Conservation (phyloP, 1,140 invertebrate genomes). For the Micrasema minimum region DNA sequence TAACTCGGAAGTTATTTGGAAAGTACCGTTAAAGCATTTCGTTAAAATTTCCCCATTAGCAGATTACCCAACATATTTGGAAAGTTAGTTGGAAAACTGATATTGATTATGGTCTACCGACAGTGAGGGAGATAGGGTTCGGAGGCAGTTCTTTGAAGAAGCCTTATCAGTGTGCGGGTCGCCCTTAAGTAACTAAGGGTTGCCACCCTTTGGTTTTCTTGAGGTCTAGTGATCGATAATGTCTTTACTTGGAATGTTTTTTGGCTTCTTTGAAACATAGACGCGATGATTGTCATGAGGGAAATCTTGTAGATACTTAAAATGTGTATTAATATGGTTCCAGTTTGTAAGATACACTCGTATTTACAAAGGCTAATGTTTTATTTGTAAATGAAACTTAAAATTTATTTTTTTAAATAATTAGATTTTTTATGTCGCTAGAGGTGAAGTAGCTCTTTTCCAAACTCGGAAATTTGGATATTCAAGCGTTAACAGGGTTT, state of each 20-base stretch:
- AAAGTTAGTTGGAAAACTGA: conserved; percentile 17
- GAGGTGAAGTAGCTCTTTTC: no score
- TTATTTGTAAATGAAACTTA: no score
- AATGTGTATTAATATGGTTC: neutral
- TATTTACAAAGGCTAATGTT: no score
- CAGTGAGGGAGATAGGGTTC: conserved; percentile 5
- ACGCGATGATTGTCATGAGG: neutral
- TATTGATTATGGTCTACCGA: conserved; percentile 32
- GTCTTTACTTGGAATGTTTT: conserved; percentile 29
- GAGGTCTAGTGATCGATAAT: conserved; percentile 35
- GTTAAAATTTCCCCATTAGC: neutral
- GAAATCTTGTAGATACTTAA: neutral
- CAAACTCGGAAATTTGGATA: no score
- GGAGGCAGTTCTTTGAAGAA: conserved; percentile 39
- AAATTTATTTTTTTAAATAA: no score
- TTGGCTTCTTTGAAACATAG: conserved; percentile 39
- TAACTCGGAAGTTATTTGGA: no score
- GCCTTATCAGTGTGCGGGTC: conserved; percentile 34
- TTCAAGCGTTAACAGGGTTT: no score
- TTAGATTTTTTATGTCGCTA: no score
- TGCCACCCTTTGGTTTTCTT: conserved; percentile 26
- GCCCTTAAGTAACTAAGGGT: conserved; percentile 18
- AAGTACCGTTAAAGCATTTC: no score
- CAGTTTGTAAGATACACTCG: no score
- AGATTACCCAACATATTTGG: conserved; percentile 12